These are phyloP conservation scores for Macroramphosus scolopax DNA, from an alignment of 2,797 vertebrate genomes.

Conservation along the genomic window DNA sequence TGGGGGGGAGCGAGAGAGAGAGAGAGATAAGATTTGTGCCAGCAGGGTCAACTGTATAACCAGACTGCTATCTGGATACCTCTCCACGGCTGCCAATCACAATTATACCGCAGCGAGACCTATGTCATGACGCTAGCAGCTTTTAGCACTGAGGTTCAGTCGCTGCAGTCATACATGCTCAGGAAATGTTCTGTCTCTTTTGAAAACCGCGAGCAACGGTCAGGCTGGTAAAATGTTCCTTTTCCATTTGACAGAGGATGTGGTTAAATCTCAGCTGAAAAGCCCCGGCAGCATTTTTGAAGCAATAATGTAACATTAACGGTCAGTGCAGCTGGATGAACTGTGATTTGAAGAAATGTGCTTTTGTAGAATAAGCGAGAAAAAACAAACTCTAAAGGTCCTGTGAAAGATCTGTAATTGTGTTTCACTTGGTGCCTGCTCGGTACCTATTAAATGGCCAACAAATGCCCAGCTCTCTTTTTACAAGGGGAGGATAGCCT, in stretches of 20 bases:
- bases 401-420: slow-evolving; percentile 35
- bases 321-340: slow-evolving; percentile 19
- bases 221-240: slow-evolving; percentile 61
- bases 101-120: slow-evolving; percentile 16
- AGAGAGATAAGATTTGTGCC: slow-evolving; percentile 50
- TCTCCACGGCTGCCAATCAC: slow-evolving; percentile 54
- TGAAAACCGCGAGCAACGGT: slow-evolving; percentile 43
- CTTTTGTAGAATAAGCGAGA: slow-evolving; percentile 25
- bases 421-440: slow-evolving; percentile 49
- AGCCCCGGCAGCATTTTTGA: slow-evolving; percentile 20
- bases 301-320: slow-evolving; percentile 33
- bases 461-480: slow-evolving; percentile 51
- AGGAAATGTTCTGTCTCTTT: slow-evolving; percentile 47
- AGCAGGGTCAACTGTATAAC: slow-evolving; percentile 54
- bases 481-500: slow-evolving; percentile 62
- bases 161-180: slow-evolving; percentile 36
- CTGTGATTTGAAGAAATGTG: slow-evolving; percentile 27
- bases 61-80: slow-evolving; percentile 49
- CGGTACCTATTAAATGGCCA: slow-evolving; percentile 48
- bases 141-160: slow-evolving; percentile 20
- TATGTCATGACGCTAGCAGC: slow-evolving; percentile 22
- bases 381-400: slow-evolving; percentile 29
- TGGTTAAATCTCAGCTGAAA: slow-evolving; percentile 51
- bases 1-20: no score
- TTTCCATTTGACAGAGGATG: slow-evolving; percentile 58